These are phyloP conservation scores for Sphinx pinastri DNA, from an alignment of 2,888 invertebrate genomes.

Conservation along the genomic window DNA sequence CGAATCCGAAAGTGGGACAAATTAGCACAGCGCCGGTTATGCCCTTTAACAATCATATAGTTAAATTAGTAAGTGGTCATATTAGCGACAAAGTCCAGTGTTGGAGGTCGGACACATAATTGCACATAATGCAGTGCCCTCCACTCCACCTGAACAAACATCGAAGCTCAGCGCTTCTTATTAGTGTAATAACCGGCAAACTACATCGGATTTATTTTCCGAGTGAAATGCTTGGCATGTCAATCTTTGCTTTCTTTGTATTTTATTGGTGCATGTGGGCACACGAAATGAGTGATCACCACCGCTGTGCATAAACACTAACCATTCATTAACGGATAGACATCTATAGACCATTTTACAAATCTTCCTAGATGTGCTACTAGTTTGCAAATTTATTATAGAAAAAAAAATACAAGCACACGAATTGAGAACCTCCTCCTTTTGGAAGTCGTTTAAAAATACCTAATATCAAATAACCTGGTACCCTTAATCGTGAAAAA, in stretches of 20 bases:
- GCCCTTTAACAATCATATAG: conserved; percentile 2
- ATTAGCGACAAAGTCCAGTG: not conserved
- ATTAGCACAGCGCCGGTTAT: not conserved
- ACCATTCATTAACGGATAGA: no score
- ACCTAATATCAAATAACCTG: no score
- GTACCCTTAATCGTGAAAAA: no score
- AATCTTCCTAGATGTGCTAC: no score
- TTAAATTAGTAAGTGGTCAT: not conserved
- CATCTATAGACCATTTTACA: no score
- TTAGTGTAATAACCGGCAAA: not conserved
- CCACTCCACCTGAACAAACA: not conserved
- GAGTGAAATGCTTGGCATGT: not conserved
- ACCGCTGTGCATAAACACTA: no score
- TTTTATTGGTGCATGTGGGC: not conserved
- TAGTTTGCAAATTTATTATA: no score
- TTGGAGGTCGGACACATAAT: conserved; percentile 3
- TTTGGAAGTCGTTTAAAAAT: no score
- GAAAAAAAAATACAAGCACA: no score
- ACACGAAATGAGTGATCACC: not conserved
- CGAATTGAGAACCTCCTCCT: no score
- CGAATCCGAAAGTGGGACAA: no score
- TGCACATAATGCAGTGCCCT: not conserved
- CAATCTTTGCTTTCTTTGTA: not conserved
- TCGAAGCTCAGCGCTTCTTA: not conserved
- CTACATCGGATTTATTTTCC: not conserved